Conservation (phyloP, 1,140 invertebrate genomes). For the Lucilia cuprina region DNA sequence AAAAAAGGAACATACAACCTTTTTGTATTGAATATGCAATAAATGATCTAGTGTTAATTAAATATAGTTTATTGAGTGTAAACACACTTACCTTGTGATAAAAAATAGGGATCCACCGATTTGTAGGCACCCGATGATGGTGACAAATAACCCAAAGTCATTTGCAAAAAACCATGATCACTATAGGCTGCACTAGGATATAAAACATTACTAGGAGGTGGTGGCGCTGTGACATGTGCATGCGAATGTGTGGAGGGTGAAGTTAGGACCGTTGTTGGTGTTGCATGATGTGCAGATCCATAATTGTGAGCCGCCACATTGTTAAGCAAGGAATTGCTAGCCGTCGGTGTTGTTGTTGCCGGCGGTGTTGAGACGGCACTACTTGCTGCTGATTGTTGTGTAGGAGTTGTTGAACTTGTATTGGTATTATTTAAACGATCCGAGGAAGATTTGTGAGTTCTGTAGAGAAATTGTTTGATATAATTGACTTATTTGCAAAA, state of each 20-base stretch:
- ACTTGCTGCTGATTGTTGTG: neutral
- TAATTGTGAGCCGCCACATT: slow-evolving; percentile 12
- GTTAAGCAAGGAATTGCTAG: neutral
- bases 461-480: neutral
- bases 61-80: neutral
- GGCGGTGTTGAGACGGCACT: neutral
- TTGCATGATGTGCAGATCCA: slow-evolving; percentile 1
- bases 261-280: slow-evolving; percentile 36
- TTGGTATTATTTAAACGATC: neutral
- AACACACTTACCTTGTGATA: slow-evolving; percentile 71
- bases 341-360: slow-evolving; percentile 35
- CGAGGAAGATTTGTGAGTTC: neutral
- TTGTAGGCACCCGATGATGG: slow-evolving; percentile 69
- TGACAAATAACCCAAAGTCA: slow-evolving; percentile 71
- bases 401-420: neutral
- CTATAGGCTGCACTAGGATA: slow-evolving; percentile 63
- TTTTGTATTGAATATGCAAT: neutral
- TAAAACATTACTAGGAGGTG: slow-evolving; percentile 46
- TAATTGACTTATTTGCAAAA: no score
- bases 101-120: slow-evolving; percentile 71
- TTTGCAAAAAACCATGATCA: slow-evolving; percentile 68
- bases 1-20: neutral
- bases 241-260: slow-evolving; percentile 38
- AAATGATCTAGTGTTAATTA: slow-evolving; percentile 46
- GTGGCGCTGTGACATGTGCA: slow-evolving; percentile 54